Conservation (phyloP, 2,113 vertebrate species). For the Agelaius tricolor region DNA sequence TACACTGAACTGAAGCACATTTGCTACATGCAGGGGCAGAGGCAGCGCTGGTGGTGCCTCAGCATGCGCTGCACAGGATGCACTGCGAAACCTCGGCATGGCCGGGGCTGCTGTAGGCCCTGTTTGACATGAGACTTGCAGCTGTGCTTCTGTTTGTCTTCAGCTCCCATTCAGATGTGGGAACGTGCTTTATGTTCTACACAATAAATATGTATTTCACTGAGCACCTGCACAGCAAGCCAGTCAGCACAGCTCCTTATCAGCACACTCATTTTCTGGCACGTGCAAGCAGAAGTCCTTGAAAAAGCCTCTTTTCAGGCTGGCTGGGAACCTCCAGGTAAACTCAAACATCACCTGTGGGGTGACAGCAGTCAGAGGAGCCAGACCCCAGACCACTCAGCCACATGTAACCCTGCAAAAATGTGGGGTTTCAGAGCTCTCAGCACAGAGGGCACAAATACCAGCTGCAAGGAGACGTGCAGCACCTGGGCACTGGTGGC, state of each 20-base stretch:
- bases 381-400: not conserved
- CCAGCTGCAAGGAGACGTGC: not conserved
- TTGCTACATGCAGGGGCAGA: not conserved
- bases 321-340: not conserved
- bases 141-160: not conserved
- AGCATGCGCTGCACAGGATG: not conserved
- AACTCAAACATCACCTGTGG: not conserved
- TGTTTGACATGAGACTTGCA: not conserved
- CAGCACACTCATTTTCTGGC: not conserved
- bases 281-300: not conserved
- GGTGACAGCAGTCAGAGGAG: not conserved
- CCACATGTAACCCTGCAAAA: not conserved
- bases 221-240: not conserved
- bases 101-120: not conserved
- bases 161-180: not conserved
- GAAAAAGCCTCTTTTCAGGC: not conserved
- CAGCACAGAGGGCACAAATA: not conserved
- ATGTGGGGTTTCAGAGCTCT: not conserved
- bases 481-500: not conserved
- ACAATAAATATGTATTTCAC: not conserved
- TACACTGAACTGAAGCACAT: accelerated
- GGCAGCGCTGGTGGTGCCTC: not conserved
- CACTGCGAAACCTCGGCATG: not conserved
- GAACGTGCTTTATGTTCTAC: not conserved
- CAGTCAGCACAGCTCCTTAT: not conserved